These are phyloP conservation scores for Lepus oiostolus DNA, from an alignment of 2,797 vertebrate species.

Conservation along the genomic window DNA sequence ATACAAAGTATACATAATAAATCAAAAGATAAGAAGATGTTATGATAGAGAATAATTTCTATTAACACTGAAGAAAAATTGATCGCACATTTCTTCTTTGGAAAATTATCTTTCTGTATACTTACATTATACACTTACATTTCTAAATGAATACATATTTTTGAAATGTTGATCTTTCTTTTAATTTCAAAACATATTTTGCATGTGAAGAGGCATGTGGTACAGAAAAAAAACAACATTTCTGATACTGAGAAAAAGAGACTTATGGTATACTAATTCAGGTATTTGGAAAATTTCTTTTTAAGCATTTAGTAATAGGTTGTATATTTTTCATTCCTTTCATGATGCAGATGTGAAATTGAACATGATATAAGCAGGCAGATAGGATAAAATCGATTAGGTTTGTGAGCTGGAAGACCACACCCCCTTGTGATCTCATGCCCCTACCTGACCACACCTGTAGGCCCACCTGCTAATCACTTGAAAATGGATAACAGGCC, in stretches of 20 bases:
- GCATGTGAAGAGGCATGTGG: background rate
- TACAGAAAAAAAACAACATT: background rate
- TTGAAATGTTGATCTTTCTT: background rate
- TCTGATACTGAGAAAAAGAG: background rate
- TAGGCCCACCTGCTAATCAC: too few species aligned
- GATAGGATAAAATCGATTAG: too few species aligned
- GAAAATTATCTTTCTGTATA: background rate
- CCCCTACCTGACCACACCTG: too few species aligned
- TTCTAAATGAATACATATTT: slow-evolving; percentile 10
- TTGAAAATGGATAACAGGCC: too few species aligned
- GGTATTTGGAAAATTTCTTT: background rate
- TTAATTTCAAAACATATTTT: background rate
- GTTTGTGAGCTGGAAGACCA: too few species aligned
- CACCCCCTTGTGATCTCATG: too few species aligned
- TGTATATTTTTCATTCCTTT: background rate
- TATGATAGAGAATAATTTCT: background rate
- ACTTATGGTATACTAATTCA: slow-evolving; percentile 8
- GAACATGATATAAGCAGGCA: background rate
- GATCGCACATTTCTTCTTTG: slow-evolving; percentile 3
- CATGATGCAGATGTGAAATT: background rate
- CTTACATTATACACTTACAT: background rate
- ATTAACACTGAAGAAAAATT: background rate
- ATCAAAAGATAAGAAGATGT: slow-evolving; percentile 22
- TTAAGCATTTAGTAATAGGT: background rate
- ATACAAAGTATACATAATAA: background rate